Evolutionary conservation across 37 sponge, comb jelly and placozoan species (phyloP).

Genomic region (Theonella swinhoei): DNA sequence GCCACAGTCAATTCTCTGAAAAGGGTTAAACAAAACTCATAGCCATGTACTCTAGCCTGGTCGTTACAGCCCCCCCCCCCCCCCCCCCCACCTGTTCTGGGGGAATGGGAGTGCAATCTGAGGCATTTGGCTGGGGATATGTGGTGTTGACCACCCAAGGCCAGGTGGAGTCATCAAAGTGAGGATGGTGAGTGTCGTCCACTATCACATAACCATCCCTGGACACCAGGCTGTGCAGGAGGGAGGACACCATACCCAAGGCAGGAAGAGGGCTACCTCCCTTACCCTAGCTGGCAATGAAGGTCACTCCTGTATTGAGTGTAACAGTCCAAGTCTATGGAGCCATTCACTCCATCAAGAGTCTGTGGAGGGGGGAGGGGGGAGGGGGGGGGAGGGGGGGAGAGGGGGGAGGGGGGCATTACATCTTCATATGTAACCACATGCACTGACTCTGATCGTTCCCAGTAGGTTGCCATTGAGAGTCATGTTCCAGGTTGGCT

Average conservation of each 20-base stretch:
- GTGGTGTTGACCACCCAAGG: slow-evolving; percentile 59
- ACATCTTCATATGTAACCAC: background rate
- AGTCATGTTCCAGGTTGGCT: slow-evolving; percentile 29
- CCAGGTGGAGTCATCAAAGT: slow-evolving; percentile 61
- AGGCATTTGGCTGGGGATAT: slow-evolving; percentile 13
- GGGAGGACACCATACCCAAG: background rate
- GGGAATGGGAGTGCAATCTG: slow-evolving; percentile 13
- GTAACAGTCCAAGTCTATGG: slow-evolving; percentile 23
- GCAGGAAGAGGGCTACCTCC: background rate
- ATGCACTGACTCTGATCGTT: slow-evolving; percentile 50
- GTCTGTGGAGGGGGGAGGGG: slow-evolving; percentile 13
- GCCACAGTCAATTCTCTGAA: slow-evolving; percentile 54
- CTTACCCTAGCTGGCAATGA: slow-evolving; percentile 70
- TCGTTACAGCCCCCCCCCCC: background rate
- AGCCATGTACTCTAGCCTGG: background rate
- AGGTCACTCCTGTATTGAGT: slow-evolving; percentile 53
- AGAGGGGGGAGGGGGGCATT: background rate
- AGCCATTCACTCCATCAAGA: slow-evolving; percentile 60
- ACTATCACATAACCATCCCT: slow-evolving; percentile 68
- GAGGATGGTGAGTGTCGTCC: slow-evolving; percentile 69
- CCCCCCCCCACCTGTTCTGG: background rate
- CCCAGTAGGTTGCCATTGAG: slow-evolving; percentile 66
- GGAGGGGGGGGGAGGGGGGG: too few species aligned
- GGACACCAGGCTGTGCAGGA: slow-evolving; percentile 47
- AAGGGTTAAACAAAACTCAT: background rate